Percentiles rank a stretch among this genome's conserved stretches.
Evolutionary conservation across 2,113 vertebrate genomes (phyloP).

Genomic region (Ceyx melanurus): DNA sequence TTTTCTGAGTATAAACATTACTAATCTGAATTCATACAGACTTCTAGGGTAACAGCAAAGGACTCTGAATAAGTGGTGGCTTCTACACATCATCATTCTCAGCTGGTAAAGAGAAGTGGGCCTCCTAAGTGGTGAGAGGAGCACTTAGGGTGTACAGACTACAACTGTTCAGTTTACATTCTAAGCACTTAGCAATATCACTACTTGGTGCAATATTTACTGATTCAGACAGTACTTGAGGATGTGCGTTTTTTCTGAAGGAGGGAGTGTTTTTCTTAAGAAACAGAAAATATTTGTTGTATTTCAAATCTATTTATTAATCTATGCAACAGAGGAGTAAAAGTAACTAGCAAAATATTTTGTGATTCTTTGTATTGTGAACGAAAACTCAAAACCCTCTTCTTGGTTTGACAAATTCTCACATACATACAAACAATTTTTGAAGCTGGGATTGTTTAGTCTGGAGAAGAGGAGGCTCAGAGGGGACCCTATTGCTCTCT

Average conservation of each 20-base stretch:
- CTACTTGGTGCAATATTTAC: neutral
- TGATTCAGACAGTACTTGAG: neutral
- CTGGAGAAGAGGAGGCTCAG: too few relatives aligned
- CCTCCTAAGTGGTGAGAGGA: neutral
- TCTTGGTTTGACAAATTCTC: neutral
- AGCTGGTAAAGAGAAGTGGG: neutral
- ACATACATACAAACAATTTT: neutral
- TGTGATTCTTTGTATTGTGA: neutral
- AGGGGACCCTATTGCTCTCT: too few relatives aligned
- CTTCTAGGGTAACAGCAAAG: neutral
- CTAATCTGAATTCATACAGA: neutral
- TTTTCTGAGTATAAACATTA: neutral
- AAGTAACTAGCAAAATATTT: neutral
- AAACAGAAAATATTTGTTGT: neutral
- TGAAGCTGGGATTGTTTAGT: too few relatives aligned
- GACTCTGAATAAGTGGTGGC: neutral
- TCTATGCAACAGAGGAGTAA: neutral
- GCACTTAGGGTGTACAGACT: neutral
- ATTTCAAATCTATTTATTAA: neutral
- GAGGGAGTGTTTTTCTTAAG: neutral
- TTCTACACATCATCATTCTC: neutral
- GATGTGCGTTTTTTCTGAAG: neutral
- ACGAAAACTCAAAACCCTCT: neutral
- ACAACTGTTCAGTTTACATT: neutral
- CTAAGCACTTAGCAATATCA: neutral